Conservation (phyloP, 2,113 vertebrate species). For the Lampris incognitus region DNA sequence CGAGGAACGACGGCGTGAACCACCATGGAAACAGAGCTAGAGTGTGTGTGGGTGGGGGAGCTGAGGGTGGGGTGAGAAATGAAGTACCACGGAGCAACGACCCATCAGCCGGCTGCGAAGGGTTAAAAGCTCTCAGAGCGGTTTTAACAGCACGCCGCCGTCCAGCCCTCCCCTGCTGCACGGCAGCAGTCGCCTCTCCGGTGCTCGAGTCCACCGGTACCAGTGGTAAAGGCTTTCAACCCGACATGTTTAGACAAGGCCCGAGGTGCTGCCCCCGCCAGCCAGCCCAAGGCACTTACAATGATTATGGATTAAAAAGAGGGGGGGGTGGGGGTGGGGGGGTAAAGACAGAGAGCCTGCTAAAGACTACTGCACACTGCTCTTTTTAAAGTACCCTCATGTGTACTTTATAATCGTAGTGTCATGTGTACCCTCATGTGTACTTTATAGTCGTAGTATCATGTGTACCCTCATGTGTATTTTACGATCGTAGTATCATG, state of each 20-base stretch:
- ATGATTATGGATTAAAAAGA: slow-evolving; percentile 1
- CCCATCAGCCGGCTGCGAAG: neutral
- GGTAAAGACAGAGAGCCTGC: neutral
- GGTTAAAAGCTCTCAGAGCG: slow-evolving; percentile 4
- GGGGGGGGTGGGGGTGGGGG: neutral
- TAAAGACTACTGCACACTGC: slow-evolving; percentile 6
- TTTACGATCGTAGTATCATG: neutral
- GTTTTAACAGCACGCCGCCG: slow-evolving; percentile 2
- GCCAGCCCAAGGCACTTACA: neutral
- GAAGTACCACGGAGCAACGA: slow-evolving; percentile 27
- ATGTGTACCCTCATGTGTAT: neutral
- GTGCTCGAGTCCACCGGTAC: slow-evolving; percentile 7
- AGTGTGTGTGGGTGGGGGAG: neutral
- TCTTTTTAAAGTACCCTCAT: neutral
- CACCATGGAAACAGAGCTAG: slow-evolving; percentile 4
- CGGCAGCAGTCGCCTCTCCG: neutral
- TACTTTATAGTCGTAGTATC: too few species aligned
- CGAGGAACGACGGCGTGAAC: neutral
- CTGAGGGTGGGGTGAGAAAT: neutral
- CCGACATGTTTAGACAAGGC: neutral
- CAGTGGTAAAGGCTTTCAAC: slow-evolving; percentile 13
- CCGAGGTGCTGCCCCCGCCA: neutral
- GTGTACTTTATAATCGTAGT: too few species aligned
- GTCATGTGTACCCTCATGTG: too few species aligned
- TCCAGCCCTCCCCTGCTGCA: neutral